Conservation (phyloP, 1,140 invertebrate genomes). For the Hycleus cichorii region DNA sequence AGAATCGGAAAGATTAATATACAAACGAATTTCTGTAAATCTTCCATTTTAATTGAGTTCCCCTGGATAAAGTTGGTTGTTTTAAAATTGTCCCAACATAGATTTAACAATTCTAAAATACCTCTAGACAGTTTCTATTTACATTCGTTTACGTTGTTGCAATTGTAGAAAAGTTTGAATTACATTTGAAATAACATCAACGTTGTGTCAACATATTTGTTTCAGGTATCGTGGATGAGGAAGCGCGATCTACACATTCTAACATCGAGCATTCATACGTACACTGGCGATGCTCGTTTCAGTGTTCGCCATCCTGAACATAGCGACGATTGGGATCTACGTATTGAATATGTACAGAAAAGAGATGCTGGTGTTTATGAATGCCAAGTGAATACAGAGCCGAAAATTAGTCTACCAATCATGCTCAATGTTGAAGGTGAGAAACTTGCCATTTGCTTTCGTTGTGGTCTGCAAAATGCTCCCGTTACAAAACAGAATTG, state of each 20-base stretch:
- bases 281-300: conserved; percentile 80
- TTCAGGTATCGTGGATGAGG: conserved; percentile 86
- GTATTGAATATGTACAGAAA: conserved; percentile 79
- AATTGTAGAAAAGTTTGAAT: too few species aligned
- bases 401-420: conserved; percentile 76
- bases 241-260: conserved; percentile 84
- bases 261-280: conserved; percentile 78
- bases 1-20: too few species aligned
- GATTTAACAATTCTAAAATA: too few species aligned
- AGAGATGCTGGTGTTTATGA: conserved; percentile 83
- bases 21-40: too few species aligned
- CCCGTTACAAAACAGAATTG: too few species aligned
- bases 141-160: too few species aligned
- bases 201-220: neutral
- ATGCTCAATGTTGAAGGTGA: conserved; percentile 71
- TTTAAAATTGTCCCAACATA: too few species aligned
- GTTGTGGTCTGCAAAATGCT: too few species aligned
- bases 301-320: conserved; percentile 74
- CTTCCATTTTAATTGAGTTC: too few species aligned
- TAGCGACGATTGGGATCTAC: conserved; percentile 86
- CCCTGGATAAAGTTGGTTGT: too few species aligned
- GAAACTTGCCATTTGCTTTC: conserved; percentile 2
- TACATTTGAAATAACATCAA: too few species aligned
- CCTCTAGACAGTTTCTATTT: too few species aligned
- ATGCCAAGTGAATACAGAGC: conserved; percentile 77